Evolutionary conservation across 2,888 invertebrate genomes (phyloP), one percentile per base, ranked within the genome.

Genomic region (Busseola fusca): DNA sequence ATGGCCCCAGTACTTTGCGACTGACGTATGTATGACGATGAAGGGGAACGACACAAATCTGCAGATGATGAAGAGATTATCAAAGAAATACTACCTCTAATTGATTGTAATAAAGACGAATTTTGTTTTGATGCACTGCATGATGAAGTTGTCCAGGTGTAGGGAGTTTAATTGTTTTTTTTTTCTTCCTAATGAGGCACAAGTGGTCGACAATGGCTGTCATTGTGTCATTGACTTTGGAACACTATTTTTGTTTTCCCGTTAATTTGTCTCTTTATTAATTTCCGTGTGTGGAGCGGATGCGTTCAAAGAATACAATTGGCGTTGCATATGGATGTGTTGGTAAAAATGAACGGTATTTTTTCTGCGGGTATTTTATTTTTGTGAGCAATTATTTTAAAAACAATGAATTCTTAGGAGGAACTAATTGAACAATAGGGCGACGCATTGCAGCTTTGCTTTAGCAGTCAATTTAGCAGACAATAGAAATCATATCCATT

Each of bases 111-210:
- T 87, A 90, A 88, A 84, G 81, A 68, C 50, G 58, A 7, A 45
- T 62, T 48, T 63, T 50, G 74, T 68, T 74, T 72, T 69, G 21
- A 64, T 62, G 64, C 73, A 70, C 74, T 63, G 83, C 25, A 72
- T 66, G 54, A 72, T 52, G 79, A 71, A 79, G 66, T 89, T 88
- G 91, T 86, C 65, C 87, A 91, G 88, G 88, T 91, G 88, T 88
- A 89, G 84, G 88, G 85, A 87, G 88, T 81, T 91, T 92, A 93
- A 94, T 94, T 94, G 92, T 93, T 92, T 93, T 93, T 90, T 45
- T 91, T 92, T 92, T 93, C 89, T 91, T 93, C 91, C 91, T 95
- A 95, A 95, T 95, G 95, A 95, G 94, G 93, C 92, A 91, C 91
- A 92, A 93, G 93, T 93, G 91, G 92, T 92, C 89, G 90, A 94